These are phyloP conservation scores for Pteropus alecto DNA, from an alignment of 2,113 vertebrate species.

Conservation along the genomic window DNA sequence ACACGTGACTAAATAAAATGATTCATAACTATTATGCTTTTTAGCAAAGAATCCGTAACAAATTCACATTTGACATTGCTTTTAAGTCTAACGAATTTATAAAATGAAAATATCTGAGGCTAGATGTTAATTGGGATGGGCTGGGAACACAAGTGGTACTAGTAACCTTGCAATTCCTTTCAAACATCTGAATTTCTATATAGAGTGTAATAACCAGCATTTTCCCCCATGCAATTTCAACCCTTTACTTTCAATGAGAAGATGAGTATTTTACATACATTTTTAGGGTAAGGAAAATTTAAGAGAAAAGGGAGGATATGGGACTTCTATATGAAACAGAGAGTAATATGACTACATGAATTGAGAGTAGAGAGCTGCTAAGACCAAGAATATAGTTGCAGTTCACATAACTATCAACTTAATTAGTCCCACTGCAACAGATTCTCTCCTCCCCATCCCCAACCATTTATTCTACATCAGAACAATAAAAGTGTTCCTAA, in stretches of 20 bases:
- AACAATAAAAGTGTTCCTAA: background rate
- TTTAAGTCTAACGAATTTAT: background rate
- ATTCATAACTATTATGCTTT: conserved; percentile 20
- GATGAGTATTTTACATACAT: background rate
- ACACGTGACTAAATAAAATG: background rate
- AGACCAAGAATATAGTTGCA: background rate
- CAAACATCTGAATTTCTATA: conserved; percentile 30
- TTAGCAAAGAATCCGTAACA: conserved; percentile 15
- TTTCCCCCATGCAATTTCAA: conserved; percentile 20
- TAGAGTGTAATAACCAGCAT: background rate
- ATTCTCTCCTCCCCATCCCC: background rate
- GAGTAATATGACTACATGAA: background rate
- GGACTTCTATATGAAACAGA: background rate
- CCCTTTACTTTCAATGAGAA: background rate
- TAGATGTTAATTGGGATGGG: background rate
- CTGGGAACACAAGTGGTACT: background rate
- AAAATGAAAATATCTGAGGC: conserved; percentile 11
- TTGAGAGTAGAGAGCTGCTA: background rate
- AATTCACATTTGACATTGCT: conserved; percentile 6
- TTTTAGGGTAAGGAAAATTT: background rate
- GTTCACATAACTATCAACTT: background rate
- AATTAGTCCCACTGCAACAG: background rate
- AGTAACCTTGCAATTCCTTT: conserved; percentile 39
- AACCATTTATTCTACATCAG: background rate
- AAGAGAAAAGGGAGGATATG: background rate